A percentile compares a stretch with the other conserved stretches of the same genome.
Evolutionary conservation across 2,113 vertebrate genomes (phyloP).

Genomic region (Tragelaphus scriptus): DNA sequence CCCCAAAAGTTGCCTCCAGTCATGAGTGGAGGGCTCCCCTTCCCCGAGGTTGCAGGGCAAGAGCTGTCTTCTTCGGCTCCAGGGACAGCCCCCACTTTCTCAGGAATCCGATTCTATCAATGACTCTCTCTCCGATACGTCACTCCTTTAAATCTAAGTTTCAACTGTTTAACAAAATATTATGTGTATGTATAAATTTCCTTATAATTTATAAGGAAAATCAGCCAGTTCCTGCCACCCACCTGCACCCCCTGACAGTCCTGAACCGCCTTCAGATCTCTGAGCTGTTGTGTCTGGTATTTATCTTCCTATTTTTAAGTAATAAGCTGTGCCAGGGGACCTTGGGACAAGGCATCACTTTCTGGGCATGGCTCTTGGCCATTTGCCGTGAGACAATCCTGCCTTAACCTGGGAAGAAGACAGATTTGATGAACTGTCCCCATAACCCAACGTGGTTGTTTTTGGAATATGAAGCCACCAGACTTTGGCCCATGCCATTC

Average conservation of each 20-base stretch:
- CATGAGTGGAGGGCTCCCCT: rapidly evolving
- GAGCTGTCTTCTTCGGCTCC: background rate
- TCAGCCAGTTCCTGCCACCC: background rate
- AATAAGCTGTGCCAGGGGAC: background rate
- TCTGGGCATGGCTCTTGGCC: slow-evolving; percentile 10
- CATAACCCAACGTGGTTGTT: background rate
- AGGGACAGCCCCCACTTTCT: background rate
- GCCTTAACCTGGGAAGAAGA: background rate
- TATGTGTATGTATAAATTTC: background rate
- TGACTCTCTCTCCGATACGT: background rate
- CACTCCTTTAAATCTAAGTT: background rate
- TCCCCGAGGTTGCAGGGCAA: background rate
- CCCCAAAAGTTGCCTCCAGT: background rate
- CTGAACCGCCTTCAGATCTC: background rate
- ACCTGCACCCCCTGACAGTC: background rate
- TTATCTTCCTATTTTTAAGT: slow-evolving; percentile 53
- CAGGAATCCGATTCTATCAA: background rate
- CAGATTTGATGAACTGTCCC: background rate
- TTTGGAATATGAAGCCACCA: background rate
- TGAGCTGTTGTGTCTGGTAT: background rate
- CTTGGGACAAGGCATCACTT: slow-evolving; percentile 48
- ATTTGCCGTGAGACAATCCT: background rate
- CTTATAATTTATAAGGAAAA: background rate
- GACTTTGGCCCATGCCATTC: background rate
- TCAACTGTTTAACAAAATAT: background rate